A percentile compares a stretch with the other conserved stretches of the same genome.
phyloP scores from a whole-genome alignment of 2,113 vertebrate genomes.

The Axis porcinus region DNA sequence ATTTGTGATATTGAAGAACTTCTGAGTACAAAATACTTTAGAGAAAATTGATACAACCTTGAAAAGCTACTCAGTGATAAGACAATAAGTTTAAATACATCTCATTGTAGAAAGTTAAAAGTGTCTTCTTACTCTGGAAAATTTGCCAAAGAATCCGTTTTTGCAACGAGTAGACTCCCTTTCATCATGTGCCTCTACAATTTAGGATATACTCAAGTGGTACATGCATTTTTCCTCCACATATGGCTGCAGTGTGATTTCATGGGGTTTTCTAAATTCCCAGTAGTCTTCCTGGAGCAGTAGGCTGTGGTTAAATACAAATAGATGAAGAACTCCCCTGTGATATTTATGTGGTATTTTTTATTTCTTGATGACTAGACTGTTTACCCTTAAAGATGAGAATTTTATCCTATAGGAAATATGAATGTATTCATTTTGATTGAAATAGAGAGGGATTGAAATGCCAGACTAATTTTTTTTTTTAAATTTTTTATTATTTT shows the following conservation, averaged over 20 bases:
- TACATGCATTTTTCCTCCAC: background rate
- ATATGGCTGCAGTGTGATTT: background rate
- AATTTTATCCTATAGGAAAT: background rate
- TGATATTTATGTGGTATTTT: background rate
- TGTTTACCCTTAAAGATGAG: background rate
- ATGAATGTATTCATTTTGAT: background rate
- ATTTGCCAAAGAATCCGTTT: background rate
- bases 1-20: background rate
- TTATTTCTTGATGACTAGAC: background rate
- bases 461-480: background rate
- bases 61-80: background rate
- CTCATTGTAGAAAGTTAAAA: background rate
- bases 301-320: background rate
- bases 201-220: background rate
- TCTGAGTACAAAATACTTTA: background rate
- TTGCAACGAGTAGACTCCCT: background rate
- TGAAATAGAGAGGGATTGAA: background rate
- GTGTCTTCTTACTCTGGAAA: background rate
- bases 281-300: background rate
- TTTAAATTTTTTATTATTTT: too few relatives aligned
- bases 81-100: background rate
- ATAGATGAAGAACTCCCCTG: background rate
- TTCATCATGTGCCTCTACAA: background rate
- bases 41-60: background rate
- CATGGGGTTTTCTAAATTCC: background rate